phyloP scores from a whole-genome alignment of 2,113 vertebrate genomes.

The Neotoma lepida region DNA sequence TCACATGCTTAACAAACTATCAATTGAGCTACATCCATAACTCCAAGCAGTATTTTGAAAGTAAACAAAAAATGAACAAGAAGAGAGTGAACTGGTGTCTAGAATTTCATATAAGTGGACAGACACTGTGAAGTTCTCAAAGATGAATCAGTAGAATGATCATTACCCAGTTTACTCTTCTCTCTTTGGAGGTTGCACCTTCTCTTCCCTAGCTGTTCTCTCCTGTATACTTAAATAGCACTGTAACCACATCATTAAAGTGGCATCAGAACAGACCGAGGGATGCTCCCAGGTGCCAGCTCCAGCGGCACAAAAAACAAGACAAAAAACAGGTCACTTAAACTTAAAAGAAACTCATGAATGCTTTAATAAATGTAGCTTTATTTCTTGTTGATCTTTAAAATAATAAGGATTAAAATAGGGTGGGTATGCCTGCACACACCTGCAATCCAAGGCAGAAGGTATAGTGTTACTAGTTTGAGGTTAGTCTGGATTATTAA shows the following conservation, averaged over 20 bases:
- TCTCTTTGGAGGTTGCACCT: not conserved
- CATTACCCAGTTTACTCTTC: not conserved
- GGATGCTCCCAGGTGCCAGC: not conserved
- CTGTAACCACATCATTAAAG: not conserved
- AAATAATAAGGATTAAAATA: not conserved
- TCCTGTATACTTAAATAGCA: not conserved
- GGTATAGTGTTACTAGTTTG: not conserved
- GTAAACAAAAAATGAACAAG: not conserved
- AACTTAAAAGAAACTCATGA: not conserved
- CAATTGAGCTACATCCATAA: not conserved
- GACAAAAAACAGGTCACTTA: not conserved
- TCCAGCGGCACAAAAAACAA: not conserved
- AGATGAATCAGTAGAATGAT: not conserved
- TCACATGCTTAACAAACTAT: not conserved
- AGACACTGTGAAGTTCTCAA: not conserved
- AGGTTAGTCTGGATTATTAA: not conserved
- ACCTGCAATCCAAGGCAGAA: not conserved
- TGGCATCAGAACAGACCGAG: not conserved
- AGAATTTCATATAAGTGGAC: not conserved
- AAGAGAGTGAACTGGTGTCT: not conserved
- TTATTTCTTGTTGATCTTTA: conserved; percentile 16
- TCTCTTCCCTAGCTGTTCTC: not conserved
- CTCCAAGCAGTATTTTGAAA: not conserved
- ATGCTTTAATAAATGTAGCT: conserved; percentile 6
- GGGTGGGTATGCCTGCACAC: not conserved